Conservation (phyloP, 1,140 invertebrate genomes). For the Vanessa tameamea region DNA sequence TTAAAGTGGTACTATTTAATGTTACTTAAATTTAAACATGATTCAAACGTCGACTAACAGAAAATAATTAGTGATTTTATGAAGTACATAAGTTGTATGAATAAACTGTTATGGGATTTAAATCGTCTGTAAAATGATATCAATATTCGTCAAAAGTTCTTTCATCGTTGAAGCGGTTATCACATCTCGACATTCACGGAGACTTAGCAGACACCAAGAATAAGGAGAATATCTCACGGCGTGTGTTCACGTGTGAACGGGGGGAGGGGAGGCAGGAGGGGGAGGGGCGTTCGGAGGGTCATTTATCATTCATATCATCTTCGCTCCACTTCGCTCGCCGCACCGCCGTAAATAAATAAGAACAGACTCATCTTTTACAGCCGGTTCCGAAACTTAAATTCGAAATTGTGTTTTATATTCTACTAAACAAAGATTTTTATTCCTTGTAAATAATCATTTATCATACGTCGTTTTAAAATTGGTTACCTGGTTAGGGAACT, state of each 20-base stretch:
- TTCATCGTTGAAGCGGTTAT: conserved; percentile 58
- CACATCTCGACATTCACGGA: conserved; percentile 56
- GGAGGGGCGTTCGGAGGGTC: conserved; percentile 68
- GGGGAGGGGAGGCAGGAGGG: conserved; percentile 39
- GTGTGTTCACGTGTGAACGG: conserved; percentile 74
- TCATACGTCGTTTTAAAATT: conserved; percentile 47
- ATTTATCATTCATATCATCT: conserved; percentile 81
- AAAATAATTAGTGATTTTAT: background rate
- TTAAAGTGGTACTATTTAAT: no score
- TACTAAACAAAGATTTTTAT: conserved; percentile 38
- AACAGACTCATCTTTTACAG: conserved; percentile 80
- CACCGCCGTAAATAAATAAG: conserved; percentile 81
- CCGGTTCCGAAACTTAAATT: conserved; percentile 45
- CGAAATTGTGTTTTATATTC: conserved; percentile 41
- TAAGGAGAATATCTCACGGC: conserved; percentile 61
- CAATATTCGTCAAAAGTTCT: conserved; percentile 40
- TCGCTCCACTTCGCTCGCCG: conserved; percentile 80
- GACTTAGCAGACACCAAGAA: conserved; percentile 61
- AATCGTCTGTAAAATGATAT: conserved; percentile 3
- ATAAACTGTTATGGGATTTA: background rate
- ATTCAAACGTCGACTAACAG: no score
- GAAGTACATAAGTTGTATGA: background rate
- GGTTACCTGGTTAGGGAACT: conserved; percentile 49
- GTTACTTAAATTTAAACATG: no score
- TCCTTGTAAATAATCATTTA: background rate